A percentile compares a stretch with the other conserved stretches of the same genome.
These are phyloP conservation scores for Scyliorhinus canicula DNA, from an alignment of 2,797 vertebrate species.

Conservation along the genomic window DNA sequence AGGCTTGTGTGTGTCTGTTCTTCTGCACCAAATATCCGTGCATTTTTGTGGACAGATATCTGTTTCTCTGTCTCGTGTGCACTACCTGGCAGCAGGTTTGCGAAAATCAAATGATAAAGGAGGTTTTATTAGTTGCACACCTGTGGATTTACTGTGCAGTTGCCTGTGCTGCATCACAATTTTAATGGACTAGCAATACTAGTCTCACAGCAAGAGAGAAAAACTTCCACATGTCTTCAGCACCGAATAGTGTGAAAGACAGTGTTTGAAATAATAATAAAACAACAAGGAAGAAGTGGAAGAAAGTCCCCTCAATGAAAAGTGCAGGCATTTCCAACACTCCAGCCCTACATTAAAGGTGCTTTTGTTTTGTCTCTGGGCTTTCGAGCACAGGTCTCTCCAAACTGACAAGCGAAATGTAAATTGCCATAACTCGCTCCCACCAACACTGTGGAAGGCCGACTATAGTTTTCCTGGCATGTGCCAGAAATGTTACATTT, in stretches of 20 bases:
- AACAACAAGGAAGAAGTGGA: not conserved
- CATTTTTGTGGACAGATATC: not conserved
- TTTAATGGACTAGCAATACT: not conserved
- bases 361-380: not conserved
- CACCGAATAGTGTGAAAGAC: not conserved
- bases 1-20: not conserved
- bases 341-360: not conserved
- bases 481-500: not conserved
- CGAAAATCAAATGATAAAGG: not conserved
- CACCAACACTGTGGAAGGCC: not conserved
- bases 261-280: not conserved
- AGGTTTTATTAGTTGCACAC: not conserved
- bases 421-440: not conserved
- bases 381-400: not conserved
- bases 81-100: not conserved
- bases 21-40: not conserved
- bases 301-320: not conserved
- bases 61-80: not conserved
- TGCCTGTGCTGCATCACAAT: not conserved
- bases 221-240: not conserved
- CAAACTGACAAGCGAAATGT: not conserved
- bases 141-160: not conserved
- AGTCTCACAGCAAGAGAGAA: not conserved
- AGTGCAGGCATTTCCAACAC: not conserved
- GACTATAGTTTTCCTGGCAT: not conserved